Evolutionary conservation across 2,888 invertebrate species (phyloP), one percentile per base, ranked within the genome.

Genomic region (Drosophila algonquin): DNA sequence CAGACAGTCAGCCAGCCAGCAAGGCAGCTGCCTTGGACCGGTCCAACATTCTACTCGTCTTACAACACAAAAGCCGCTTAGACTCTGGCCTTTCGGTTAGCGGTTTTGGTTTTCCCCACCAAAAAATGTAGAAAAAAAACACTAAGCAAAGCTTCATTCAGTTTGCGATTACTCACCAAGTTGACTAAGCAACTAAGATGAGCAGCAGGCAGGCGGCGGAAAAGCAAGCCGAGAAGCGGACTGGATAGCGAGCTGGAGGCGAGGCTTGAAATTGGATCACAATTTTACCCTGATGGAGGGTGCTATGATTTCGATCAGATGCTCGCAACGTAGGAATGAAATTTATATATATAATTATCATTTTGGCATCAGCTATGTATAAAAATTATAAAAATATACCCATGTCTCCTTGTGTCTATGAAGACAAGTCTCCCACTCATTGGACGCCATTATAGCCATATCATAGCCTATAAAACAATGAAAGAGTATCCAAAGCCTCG

Each of bases 81-180:
- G 52, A 46, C 30, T 57, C 32, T 51, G 73, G 35, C 50, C 69
- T 57, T 57, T 65, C 51, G 35, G 63, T 57, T 51, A 1, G 35
- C 35, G 12, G 35, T 57, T 47, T 47, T 64, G 64, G 71, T 71
- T 72, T 72, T 51, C 30, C 50, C 54, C 30, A 51, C 18, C n/a
- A 40, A 58, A 58, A 67, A 55, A 35, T 40, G 35, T 44, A 44
- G 9, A 50, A 63, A 47, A 58, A 27, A 40, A n/a, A 47, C 47
- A 59, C 27, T 52, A 52, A 71, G 63, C 21, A 63, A 68, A 71
- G 55, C 55, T 16, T 24, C 67, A 69, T 76, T 77, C 71, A 73
- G 68, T 67, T 74, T 63, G 69, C 70, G 68, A 81, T 84, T 87
- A 81, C 79, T 80, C 84, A 86, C 73, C 76, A 67, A 73, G 63